Evolutionary conservation across 2,888 invertebrate genomes (phyloP).

Genomic region (Oxycera nigricornis): DNA sequence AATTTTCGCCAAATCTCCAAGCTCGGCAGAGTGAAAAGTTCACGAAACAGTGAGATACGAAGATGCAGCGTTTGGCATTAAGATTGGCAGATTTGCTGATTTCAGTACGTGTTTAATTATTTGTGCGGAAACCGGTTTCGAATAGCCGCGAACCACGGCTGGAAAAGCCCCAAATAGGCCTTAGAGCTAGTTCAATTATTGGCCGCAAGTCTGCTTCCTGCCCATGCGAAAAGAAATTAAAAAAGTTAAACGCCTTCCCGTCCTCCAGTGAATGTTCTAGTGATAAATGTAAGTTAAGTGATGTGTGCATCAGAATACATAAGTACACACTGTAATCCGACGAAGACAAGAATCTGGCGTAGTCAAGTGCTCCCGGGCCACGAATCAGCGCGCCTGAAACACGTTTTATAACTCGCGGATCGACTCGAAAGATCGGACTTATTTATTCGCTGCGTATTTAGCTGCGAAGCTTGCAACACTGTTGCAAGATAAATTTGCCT

Average conservation of each 20-base stretch:
- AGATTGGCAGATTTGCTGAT: slow-evolving; percentile 15
- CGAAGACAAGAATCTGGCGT: neutral
- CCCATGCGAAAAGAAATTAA: neutral
- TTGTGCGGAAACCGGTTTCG: slow-evolving; percentile 33
- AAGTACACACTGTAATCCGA: neutral
- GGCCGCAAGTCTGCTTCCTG: neutral
- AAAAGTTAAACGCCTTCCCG: neutral
- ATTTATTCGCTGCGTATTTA: slow-evolving; percentile 36
- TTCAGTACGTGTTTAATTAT: slow-evolving; percentile 34
- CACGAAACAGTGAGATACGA: neutral
- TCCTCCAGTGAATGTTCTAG: neutral
- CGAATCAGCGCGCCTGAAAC: neutral
- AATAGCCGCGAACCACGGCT: slow-evolving; percentile 1
- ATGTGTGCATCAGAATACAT: neutral
- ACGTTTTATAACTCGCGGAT: neutral
- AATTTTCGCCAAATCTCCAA: neutral
- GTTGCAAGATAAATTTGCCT: slow-evolving; percentile 30
- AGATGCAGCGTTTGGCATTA: slow-evolving; percentile 14
- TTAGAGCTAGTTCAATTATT: neutral
- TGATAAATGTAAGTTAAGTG: neutral
- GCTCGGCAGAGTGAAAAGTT: neutral
- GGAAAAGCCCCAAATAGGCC: neutral
- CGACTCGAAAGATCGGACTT: neutral
- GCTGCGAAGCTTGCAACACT: slow-evolving; percentile 17
- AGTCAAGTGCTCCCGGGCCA: neutral